Percentiles rank a stretch among this genome's conserved stretches.
These are phyloP conservation scores for Spea multiplicata DNA, from an alignment of 2,113 vertebrate species.

Conservation along the genomic window DNA sequence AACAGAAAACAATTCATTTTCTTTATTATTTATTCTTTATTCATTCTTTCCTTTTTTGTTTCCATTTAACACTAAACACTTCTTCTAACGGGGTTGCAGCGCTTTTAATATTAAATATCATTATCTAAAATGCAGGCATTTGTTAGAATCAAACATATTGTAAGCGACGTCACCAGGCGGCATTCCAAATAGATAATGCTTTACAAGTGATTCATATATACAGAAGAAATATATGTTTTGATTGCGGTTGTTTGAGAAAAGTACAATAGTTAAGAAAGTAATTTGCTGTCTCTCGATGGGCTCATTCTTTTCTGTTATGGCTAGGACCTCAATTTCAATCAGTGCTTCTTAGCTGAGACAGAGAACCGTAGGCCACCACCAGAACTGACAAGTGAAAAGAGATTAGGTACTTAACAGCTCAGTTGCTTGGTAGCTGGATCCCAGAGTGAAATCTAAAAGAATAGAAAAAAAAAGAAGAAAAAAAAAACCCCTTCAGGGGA, in stretches of 20 bases:
- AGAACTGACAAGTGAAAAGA: conserved; percentile 49
- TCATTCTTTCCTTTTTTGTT: too few species aligned
- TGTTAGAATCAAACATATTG: too few species aligned
- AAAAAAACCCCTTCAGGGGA: conserved; percentile 40
- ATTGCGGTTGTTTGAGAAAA: conserved; percentile 28
- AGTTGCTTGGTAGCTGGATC: conserved; percentile 48
- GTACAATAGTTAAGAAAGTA: conserved; percentile 43
- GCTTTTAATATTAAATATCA: too few species aligned
- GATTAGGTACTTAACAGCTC: conserved; percentile 49
- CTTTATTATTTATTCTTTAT: too few species aligned
- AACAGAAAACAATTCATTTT: too few species aligned
- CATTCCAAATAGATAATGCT: background rate
- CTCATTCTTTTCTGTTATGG: conserved; percentile 38
- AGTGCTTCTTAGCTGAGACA: conserved; percentile 42
- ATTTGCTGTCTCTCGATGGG: conserved; percentile 41
- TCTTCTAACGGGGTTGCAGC: too few species aligned
- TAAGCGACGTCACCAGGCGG: too few species aligned
- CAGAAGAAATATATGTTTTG: background rate
- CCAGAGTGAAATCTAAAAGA: conserved; percentile 38
- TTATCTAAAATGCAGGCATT: too few species aligned
- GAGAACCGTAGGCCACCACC: conserved; percentile 47
- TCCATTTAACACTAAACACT: too few species aligned
- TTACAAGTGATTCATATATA: background rate
- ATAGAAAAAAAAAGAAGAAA: conserved; percentile 25
- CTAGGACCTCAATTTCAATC: conserved; percentile 48